A percentile compares a stretch with the other conserved stretches of the same genome.
Evolutionary conservation across 2,113 vertebrate genomes (phyloP).

Genomic region (Corydoras maculifer): DNA sequence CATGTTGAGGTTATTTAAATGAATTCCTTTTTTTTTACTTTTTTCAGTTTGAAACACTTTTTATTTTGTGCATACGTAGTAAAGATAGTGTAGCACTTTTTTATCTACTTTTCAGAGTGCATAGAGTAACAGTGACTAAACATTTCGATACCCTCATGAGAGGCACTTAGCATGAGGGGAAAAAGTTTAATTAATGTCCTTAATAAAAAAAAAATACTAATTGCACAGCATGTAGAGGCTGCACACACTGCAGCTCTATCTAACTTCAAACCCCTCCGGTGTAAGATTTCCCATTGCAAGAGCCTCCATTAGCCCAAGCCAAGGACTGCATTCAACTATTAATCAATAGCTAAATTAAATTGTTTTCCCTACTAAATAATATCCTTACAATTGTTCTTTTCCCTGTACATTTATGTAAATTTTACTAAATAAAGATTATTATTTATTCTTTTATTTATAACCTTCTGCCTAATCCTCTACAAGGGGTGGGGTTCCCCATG

Average conservation of each 20-base stretch:
- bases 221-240: slow-evolving; percentile 28
- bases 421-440: slow-evolving; percentile 32
- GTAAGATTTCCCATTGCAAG: slow-evolving; percentile 48
- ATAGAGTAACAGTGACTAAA: background rate
- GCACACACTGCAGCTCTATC: slow-evolving; percentile 35
- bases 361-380: slow-evolving; percentile 63
- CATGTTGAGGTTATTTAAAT: too few species aligned
- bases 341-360: slow-evolving; percentile 73
- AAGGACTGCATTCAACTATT: slow-evolving; percentile 64
- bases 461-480: too few species aligned
- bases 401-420: slow-evolving; percentile 34
- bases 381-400: slow-evolving; percentile 53
- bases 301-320: slow-evolving; percentile 49
- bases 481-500: too few species aligned
- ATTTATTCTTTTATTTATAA: too few species aligned
- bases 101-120: slow-evolving; percentile 3
- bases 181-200: slow-evolving; percentile 42
- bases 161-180: slow-evolving; percentile 35
- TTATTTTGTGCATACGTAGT: too few species aligned
- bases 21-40: too few species aligned
- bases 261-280: slow-evolving; percentile 32
- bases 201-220: slow-evolving; percentile 39
- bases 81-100: background rate
- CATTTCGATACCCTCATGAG: slow-evolving; percentile 7
- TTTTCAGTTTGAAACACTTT: too few species aligned